Base-by-base conservation (phyloP, 2,113 vertebrate genomes). In the Microtus montanus region DNA sequence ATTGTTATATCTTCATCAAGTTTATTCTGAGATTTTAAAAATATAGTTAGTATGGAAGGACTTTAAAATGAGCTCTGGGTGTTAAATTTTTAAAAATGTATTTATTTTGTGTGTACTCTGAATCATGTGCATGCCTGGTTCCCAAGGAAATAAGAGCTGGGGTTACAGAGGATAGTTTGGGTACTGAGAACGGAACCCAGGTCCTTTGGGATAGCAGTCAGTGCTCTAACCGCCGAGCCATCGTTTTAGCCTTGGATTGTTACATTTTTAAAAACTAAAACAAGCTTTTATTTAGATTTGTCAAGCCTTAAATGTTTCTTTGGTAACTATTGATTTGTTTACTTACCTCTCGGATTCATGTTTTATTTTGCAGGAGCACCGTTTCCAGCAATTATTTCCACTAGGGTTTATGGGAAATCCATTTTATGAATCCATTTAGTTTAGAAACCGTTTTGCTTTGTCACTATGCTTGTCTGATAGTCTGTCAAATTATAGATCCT, bases 361-460 rank as follows among this genome's bases (percentile, higher is more conserved):
- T 82, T 96, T 96, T 89, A 82, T 85, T 93, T 93, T 95, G n/a
- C 24, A 73, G 47, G 22, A 79, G 58, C 52, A 79, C 54, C 26
- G 92, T 61, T 96, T 94, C 28, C 63, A 66, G 58, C 87, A 68
- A 90, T 77, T 61, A 86, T 96, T 93, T 97, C 44, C 93, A 38
- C 41, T 86, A 80, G n/a, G 70, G 49, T 44, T 96, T 93, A 26
- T 77, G 74, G 73, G 17, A 82, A 30, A 89, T 78, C 74, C 64
- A 77, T 73, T 93, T 94, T 96, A 20, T 83, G 24, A 93, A 89
- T 52, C 20, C 28, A 84, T 79, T 95, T 75, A 89, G 84, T 33
- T 89, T 68, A 79, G 54, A 92, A 95, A 91, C 93, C 88, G 26
- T 93, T 87, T 95, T 89, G 86, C 66, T 96, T 93, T 89, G 61